Conservation (phyloP, 1,140 invertebrate genomes). For the Grapholita molesta region DNA sequence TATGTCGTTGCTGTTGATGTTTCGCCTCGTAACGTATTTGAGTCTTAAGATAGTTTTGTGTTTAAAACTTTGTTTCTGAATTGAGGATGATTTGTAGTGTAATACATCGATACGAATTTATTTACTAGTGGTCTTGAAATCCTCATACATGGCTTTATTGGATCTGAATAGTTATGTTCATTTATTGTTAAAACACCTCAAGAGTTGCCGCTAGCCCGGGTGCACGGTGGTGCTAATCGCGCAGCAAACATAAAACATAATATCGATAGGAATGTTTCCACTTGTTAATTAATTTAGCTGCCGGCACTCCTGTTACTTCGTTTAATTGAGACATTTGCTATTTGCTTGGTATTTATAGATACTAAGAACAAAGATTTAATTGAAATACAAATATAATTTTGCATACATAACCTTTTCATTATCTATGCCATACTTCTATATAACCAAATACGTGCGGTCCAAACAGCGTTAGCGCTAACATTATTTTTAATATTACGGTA, state of each 20-base stretch:
- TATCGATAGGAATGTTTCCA: slow-evolving; percentile 6
- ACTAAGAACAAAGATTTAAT: too few relatives aligned
- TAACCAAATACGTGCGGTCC: too few relatives aligned
- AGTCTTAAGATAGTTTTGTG: too few relatives aligned
- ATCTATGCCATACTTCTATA: too few relatives aligned
- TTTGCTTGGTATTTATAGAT: not conserved
- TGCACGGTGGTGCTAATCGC: slow-evolving; percentile 3
- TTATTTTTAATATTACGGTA: too few relatives aligned
- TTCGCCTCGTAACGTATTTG: too few relatives aligned
- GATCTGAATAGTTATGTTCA: not conserved
- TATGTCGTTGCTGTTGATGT: too few relatives aligned
- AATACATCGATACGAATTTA: not conserved
- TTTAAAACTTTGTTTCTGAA: too few relatives aligned
- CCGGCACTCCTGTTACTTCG: not conserved
- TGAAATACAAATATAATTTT: too few relatives aligned
- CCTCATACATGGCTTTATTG: not conserved
- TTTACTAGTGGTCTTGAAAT: not conserved
- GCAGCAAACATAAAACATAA: slow-evolving; percentile 10
- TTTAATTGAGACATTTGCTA: not conserved
- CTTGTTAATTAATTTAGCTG: slow-evolving; percentile 12
- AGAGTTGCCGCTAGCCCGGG: not conserved
- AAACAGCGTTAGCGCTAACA: too few relatives aligned
- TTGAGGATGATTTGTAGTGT: too few relatives aligned
- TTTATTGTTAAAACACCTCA: not conserved
- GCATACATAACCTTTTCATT: too few relatives aligned